Evolutionary conservation across 2,888 invertebrate species (phyloP).

Genomic region (Oxytorus armatus): DNA sequence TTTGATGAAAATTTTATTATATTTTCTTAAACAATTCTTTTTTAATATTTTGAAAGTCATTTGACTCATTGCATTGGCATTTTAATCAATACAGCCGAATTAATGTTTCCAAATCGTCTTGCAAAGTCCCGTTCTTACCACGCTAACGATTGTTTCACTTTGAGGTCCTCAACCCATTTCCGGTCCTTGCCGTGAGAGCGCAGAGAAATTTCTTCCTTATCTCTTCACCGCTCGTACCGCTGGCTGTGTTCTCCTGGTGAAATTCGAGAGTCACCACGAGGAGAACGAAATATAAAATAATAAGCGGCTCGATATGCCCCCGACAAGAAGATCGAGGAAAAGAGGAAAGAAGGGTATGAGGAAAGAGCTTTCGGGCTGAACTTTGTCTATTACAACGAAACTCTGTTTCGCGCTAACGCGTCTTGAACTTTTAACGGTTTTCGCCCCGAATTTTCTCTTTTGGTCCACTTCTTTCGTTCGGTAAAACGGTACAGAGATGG

Average conservation of each 20-base stretch:
- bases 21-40: background rate
- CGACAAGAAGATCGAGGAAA: conserved; percentile 49
- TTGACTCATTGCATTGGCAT: too few species aligned
- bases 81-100: conserved; percentile 6
- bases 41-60: too few species aligned
- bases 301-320: conserved; percentile 70
- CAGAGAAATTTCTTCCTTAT: conserved; percentile 71
- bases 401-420: conserved; percentile 81
- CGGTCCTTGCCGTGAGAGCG: conserved; percentile 66
- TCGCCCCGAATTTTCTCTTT: conserved; percentile 61
- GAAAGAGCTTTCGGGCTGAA: conserved; percentile 69
- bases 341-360: conserved; percentile 17
- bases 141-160: conserved; percentile 80
- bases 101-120: conserved; percentile 23
- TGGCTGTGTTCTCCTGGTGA: conserved; percentile 38
- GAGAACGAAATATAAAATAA: conserved; percentile 78
- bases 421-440: conserved; percentile 82
- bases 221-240: conserved; percentile 75
- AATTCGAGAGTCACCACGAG: conserved; percentile 18
- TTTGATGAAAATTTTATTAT: background rate
- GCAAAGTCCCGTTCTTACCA: conserved; percentile 46
- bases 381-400: conserved; percentile 83
- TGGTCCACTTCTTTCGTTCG: conserved; percentile 58
- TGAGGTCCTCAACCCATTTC: conserved; percentile 64
- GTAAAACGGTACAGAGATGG: background rate